Evolutionary conservation across 2,888 invertebrate species (phyloP).

Genomic region (Carterocephalus palaemon): DNA sequence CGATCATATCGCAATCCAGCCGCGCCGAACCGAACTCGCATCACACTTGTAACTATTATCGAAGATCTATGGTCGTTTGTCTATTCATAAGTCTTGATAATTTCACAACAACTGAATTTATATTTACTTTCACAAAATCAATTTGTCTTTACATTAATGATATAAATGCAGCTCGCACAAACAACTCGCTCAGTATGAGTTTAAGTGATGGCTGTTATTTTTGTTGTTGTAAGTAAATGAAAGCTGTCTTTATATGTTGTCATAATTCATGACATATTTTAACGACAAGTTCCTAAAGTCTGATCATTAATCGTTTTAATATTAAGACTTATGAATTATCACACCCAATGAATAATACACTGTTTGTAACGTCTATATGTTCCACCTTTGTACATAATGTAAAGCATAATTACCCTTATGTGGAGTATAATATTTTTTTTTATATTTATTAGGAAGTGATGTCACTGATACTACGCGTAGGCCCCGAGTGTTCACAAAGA

Average conservation of each 20-base stretch:
- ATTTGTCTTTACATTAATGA: too few relatives aligned
- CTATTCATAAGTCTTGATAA: slow-evolving; percentile 5
- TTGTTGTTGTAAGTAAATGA: too few relatives aligned
- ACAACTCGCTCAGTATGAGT: too few relatives aligned
- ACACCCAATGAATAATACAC: slow-evolving; percentile 26
- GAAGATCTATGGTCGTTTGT: not conserved
- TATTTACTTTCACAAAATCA: too few relatives aligned
- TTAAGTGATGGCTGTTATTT: too few relatives aligned
- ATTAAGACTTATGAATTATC: slow-evolving; percentile 13
- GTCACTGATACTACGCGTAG: slow-evolving; percentile 41
- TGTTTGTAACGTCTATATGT: slow-evolving; percentile 28
- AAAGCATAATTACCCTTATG: slow-evolving; percentile 49
- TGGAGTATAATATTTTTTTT: slow-evolving; percentile 44
- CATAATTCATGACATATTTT: too few relatives aligned
- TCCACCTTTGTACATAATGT: slow-evolving; percentile 59
- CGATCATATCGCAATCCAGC: slow-evolving; percentile 87
- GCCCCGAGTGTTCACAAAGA: slow-evolving; percentile 56
- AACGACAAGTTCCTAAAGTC: too few relatives aligned
- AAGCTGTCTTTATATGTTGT: too few relatives aligned
- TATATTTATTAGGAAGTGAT: slow-evolving; percentile 52
- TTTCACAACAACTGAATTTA: too few relatives aligned
- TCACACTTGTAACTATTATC: slow-evolving; percentile 89
- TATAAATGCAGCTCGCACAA: too few relatives aligned
- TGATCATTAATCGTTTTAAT: not conserved
- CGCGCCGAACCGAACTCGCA: slow-evolving; percentile 86